Evolutionary conservation across 2,888 invertebrate genomes (phyloP).

Genomic region (Aethes cnicana): DNA sequence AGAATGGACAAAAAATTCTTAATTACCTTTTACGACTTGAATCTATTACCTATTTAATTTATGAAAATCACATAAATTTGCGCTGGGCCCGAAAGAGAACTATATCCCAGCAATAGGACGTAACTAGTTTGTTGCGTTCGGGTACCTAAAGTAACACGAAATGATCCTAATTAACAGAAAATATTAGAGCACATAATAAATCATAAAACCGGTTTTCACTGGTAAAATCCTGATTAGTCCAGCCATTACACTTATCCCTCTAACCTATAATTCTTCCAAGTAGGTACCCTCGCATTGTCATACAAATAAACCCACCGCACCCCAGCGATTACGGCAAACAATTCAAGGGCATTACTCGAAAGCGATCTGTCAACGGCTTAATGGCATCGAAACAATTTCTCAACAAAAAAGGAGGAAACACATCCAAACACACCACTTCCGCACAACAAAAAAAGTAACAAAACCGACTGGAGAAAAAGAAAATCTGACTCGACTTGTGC

Average conservation of each 20-base stretch:
- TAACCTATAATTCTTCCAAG: conserved; percentile 5
- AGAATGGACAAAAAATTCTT: no score
- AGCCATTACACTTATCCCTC: not conserved
- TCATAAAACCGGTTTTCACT: not conserved
- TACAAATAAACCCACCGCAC: conserved; percentile 52
- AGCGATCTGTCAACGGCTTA: conserved; percentile 81
- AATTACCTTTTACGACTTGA: no score
- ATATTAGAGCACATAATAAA: no score
- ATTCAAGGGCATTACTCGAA: conserved; percentile 72
- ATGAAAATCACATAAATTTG: no score
- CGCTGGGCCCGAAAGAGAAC: no score
- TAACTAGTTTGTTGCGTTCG: no score
- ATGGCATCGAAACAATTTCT: conserved; percentile 80
- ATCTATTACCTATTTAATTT: no score
- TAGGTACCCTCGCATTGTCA: conserved; percentile 50
- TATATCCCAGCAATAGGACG: no score
- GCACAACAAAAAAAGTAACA: conserved; percentile 72
- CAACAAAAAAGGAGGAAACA: conserved; percentile 79
- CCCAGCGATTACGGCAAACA: conserved; percentile 52
- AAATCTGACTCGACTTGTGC: conserved; percentile 63
- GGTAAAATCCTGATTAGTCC: not conserved
- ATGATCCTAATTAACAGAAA: no score
- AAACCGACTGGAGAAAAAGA: conserved; percentile 55
- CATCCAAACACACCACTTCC: conserved; percentile 74
- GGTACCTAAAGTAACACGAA: no score